Conservation (phyloP, 2,888 invertebrate genomes). For the Hydraecia micacea region DNA sequence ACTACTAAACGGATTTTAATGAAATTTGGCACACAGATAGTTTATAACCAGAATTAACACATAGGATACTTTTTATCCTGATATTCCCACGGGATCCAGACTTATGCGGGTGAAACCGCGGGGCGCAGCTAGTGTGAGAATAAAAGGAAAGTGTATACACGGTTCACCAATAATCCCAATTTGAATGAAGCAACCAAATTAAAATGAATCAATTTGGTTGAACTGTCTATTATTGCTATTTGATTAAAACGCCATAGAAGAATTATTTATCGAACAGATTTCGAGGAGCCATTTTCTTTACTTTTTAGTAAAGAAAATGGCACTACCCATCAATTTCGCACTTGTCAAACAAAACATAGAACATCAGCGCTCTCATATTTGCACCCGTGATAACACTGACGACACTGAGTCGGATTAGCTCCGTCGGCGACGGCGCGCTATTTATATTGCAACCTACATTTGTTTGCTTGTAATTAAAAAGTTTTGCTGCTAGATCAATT, state of each 20-base stretch:
- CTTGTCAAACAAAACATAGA: constrained; percentile 10
- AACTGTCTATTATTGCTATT: background rate
- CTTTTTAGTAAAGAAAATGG: too few species aligned
- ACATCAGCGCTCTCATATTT: constrained; percentile 47
- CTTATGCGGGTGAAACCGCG: too few species aligned
- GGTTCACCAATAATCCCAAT: background rate
- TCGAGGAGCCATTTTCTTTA: too few species aligned
- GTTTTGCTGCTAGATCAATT: constrained; percentile 29
- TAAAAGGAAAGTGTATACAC: background rate
- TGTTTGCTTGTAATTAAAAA: constrained; percentile 54
- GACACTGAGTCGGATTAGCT: constrained; percentile 61
- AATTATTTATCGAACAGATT: background rate
- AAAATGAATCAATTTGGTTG: too few species aligned
- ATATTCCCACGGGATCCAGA: too few species aligned
- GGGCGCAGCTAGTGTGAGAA: background rate
- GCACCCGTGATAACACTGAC: constrained; percentile 49
- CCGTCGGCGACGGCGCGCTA: constrained; percentile 49
- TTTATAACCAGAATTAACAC: too few species aligned
- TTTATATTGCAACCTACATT: constrained; percentile 54
- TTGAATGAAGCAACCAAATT: background rate
- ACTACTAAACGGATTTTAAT: too few species aligned
- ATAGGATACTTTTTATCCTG: too few species aligned
- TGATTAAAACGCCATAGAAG: background rate
- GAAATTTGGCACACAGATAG: too few species aligned
- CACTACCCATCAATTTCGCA: background rate